Conservation (phyloP, 1,140 invertebrate genomes). For the Penaeus chinensis region DNA sequence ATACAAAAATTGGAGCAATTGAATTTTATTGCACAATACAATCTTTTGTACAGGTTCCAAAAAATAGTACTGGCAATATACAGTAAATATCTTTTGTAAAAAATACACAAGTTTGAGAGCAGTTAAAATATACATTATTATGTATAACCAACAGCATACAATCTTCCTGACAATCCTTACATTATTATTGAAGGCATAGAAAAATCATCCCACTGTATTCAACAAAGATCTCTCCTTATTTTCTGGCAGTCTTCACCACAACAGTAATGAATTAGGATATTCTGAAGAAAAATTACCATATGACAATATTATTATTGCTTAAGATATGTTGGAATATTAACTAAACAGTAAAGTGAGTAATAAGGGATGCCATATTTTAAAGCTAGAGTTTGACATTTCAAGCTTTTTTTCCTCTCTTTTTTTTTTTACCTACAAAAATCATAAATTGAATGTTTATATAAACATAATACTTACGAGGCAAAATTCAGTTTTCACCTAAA, state of each 20-base stretch:
- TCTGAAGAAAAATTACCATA: slow-evolving; percentile 33
- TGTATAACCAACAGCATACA: slow-evolving; percentile 59
- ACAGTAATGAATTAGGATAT: slow-evolving; percentile 34
- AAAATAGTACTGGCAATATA: slow-evolving; percentile 60
- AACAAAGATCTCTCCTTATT: slow-evolving; percentile 36
- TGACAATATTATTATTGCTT: slow-evolving; percentile 57
- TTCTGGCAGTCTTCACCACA: slow-evolving; percentile 52
- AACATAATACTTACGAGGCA: slow-evolving; percentile 57
- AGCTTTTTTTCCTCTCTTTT: neutral
- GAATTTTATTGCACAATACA: slow-evolving; percentile 60
- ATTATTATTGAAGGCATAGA: slow-evolving; percentile 59
- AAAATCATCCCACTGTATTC: slow-evolving; percentile 45
- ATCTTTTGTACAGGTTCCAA: slow-evolving; percentile 55
- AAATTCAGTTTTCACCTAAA: slow-evolving; percentile 33
- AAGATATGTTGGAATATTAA: slow-evolving; percentile 56
- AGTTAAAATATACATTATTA: slow-evolving; percentile 61
- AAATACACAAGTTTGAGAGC: slow-evolving; percentile 60
- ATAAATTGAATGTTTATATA: slow-evolving; percentile 28
- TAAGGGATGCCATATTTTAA: slow-evolving; percentile 50
- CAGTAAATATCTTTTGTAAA: slow-evolving; percentile 52
- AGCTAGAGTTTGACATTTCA: slow-evolving; percentile 56
- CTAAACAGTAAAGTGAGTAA: slow-evolving; percentile 47
- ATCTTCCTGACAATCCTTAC: slow-evolving; percentile 53
- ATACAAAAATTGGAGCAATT: slow-evolving; percentile 19
- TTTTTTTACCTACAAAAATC: slow-evolving; percentile 33